phyloP scores from a whole-genome alignment of 2,113 vertebrate species.

The Microtus oregoni region DNA sequence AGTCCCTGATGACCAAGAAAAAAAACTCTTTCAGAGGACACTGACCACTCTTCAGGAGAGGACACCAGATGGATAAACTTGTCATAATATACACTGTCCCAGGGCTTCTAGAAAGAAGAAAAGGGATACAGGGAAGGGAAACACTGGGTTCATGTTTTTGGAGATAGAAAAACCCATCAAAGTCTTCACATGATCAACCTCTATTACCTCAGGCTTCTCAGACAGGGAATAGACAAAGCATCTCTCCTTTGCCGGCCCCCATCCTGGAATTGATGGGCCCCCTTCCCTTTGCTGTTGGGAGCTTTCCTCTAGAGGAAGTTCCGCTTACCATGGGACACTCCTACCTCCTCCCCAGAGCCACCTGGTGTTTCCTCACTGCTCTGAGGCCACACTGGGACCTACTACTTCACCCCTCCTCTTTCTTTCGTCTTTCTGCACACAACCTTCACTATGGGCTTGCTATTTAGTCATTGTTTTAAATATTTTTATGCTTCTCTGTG shows the following conservation, averaged over 20 bases:
- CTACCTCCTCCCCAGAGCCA: background rate
- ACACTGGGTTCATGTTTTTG: background rate
- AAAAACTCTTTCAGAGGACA: conserved; percentile 42
- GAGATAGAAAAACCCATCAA: background rate
- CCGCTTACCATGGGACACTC: background rate
- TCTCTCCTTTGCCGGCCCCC: background rate
- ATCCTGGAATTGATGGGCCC: background rate
- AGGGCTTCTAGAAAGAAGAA: background rate
- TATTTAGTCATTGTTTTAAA: background rate
- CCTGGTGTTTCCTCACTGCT: background rate
- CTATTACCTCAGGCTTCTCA: background rate
- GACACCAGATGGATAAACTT: background rate
- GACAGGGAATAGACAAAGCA: background rate
- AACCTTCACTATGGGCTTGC: background rate
- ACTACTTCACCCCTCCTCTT: background rate
- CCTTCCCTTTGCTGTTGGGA: background rate
- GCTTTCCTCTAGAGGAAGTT: background rate
- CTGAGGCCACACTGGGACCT: background rate
- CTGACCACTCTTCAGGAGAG: background rate
- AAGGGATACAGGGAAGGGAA: background rate
- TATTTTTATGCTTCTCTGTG: background rate
- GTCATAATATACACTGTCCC: background rate
- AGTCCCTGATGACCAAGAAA: background rate
- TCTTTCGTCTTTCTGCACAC: background rate
- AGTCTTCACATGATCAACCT: background rate